These are phyloP conservation scores for Cossypha caffra DNA, from an alignment of 2,797 vertebrate species.

Conservation along the genomic window DNA sequence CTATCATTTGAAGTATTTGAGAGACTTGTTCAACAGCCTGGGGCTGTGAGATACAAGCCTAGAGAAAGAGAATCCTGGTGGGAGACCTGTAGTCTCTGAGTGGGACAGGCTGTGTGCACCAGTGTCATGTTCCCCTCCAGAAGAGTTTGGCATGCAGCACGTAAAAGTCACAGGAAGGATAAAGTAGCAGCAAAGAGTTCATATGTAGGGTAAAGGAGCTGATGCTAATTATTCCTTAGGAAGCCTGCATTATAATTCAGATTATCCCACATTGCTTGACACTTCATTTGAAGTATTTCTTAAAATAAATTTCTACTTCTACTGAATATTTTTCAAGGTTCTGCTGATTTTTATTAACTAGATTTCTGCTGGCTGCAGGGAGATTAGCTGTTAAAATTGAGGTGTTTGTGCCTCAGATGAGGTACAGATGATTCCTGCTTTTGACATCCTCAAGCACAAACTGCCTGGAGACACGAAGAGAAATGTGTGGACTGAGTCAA, in stretches of 20 bases:
- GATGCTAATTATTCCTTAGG: neutral
- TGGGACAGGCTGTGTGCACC: neutral
- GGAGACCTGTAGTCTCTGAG: neutral
- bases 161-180: neutral
- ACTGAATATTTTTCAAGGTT: neutral
- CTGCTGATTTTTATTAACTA: neutral
- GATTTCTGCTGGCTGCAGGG: neutral
- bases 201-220: neutral
- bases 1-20: neutral
- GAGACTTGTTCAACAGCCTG: neutral
- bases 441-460: neutral
- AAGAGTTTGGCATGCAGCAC: neutral
- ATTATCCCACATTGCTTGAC: neutral
- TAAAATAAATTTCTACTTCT: slow-evolving; percentile 4
- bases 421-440: neutral
- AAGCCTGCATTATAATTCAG: neutral
- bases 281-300: slow-evolving; percentile 7
- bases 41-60: neutral
- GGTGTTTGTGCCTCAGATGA: neutral
- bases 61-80: neutral
- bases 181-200: neutral
- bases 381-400: neutral
- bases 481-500: neutral
- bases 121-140: neutral
- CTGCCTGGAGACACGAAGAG: accelerated